Evolutionary conservation across 2,888 invertebrate species (phyloP).

Genomic region (Heliconius ismenius): DNA sequence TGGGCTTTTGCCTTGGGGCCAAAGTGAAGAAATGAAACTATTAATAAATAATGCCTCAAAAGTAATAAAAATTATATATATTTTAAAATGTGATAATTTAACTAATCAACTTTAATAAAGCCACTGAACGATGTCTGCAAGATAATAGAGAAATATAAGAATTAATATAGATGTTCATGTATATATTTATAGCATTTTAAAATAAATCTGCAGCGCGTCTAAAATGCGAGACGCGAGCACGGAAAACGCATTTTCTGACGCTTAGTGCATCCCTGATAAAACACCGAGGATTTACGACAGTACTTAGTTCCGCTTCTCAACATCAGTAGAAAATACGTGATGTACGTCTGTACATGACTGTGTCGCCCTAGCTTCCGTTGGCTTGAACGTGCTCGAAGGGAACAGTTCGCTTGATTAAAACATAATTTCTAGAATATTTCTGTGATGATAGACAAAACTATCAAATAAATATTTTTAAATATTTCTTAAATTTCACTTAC

Average conservation of each 20-base stretch:
- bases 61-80: too few species aligned
- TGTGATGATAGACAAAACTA: not conserved
- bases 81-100: too few species aligned
- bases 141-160: too few species aligned
- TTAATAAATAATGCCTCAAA: too few species aligned
- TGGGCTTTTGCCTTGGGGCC: too few species aligned
- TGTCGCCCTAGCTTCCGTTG: slow-evolving; percentile 36
- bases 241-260: slow-evolving; percentile 52
- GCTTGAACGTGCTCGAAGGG: slow-evolving; percentile 27
- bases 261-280: slow-evolving; percentile 53
- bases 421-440: slow-evolving; percentile 23
- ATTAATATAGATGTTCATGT: too few species aligned
- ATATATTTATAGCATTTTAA: not conserved
- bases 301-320: slow-evolving; percentile 59
- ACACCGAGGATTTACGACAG: slow-evolving; percentile 53
- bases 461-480: not conserved
- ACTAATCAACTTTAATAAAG: too few species aligned
- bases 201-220: not conserved
- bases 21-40: too few species aligned
- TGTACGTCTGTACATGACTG: slow-evolving; percentile 45
- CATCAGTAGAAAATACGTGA: slow-evolving; percentile 45
- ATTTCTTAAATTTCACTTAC: not conserved
- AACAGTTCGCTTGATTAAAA: slow-evolving; percentile 20
- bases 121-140: too few species aligned
- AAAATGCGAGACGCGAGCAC: slow-evolving; percentile 47